phyloP scores from a whole-genome alignment of 2,888 invertebrate genomes.

The Brachyptera putata region DNA sequence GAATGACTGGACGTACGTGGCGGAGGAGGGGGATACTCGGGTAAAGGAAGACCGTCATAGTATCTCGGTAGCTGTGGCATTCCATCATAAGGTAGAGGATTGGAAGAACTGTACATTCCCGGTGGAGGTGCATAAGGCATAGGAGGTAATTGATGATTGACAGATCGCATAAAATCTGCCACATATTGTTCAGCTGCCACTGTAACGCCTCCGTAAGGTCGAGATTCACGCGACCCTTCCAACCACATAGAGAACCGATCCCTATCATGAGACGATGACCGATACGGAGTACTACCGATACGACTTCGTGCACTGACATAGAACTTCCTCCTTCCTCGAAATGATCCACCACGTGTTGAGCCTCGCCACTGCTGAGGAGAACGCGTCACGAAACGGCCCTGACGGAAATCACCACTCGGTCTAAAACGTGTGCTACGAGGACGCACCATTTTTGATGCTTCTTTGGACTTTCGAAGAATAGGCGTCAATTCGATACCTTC shows the following conservation, averaged over 20 bases:
- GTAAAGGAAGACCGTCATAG: constrained; percentile 71
- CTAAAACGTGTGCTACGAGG: constrained; percentile 37
- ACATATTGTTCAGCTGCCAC: constrained; percentile 81
- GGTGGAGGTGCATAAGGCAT: constrained; percentile 76
- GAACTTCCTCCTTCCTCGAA: constrained; percentile 55
- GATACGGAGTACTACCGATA: constrained; percentile 50
- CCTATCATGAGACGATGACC: constrained; percentile 54
- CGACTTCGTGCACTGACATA: constrained; percentile 63
- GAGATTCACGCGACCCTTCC: constrained; percentile 47
- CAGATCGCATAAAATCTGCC: constrained; percentile 83
- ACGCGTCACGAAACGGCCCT: constrained; percentile 37
- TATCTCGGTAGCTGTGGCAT: constrained; percentile 72
- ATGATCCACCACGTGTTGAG: constrained; percentile 46
- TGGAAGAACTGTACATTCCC: constrained; percentile 47
- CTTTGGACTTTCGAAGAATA: constrained; percentile 79
- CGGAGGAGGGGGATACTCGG: constrained; percentile 71
- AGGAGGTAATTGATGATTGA: constrained; percentile 82
- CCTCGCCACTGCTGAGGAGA: constrained; percentile 42
- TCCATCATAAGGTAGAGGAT: constrained; percentile 56
- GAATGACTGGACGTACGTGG: constrained; percentile 54
- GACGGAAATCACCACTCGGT: constrained; percentile 36
- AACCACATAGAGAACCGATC: constrained; percentile 62
- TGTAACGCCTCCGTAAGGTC: constrained; percentile 53
- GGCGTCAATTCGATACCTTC: constrained; percentile 84
- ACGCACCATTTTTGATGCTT: constrained; percentile 65